These are phyloP conservation scores for Meghimatium bilineatum DNA, from an alignment of 2,888 invertebrate genomes.

Conservation along the genomic window DNA sequence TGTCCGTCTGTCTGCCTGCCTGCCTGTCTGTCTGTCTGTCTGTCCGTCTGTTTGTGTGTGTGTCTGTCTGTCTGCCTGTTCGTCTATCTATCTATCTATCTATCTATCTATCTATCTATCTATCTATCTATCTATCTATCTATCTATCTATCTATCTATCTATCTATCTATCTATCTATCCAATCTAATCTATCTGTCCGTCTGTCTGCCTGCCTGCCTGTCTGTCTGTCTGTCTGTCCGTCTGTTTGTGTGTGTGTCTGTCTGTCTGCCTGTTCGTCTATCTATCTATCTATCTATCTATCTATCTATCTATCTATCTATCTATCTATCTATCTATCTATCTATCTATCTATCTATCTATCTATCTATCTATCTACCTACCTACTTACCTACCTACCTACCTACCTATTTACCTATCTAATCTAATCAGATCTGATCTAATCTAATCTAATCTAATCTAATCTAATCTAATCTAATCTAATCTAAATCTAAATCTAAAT, in stretches of 20 bases:
- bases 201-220: background rate
- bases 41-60: background rate
- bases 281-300: too few species aligned
- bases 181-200: background rate
- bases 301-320: background rate
- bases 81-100: background rate
- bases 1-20: background rate
- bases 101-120: background rate
- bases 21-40: background rate
- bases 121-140: background rate
- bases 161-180: background rate
- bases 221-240: too few species aligned
- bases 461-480: too few species aligned
- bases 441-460: too few species aligned
- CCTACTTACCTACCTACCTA: too few species aligned
- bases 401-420: too few species aligned
- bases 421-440: too few species aligned
- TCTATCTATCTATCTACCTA: background rate
- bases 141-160: background rate
- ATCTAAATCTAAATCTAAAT: background rate
- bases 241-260: too few species aligned
- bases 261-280: too few species aligned
- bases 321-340: background rate
- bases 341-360: background rate
- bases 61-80: conserved; percentile 1